These are phyloP conservation scores for Tinamus major DNA, from an alignment of 2,797 vertebrate genomes.

Conservation along the genomic window DNA sequence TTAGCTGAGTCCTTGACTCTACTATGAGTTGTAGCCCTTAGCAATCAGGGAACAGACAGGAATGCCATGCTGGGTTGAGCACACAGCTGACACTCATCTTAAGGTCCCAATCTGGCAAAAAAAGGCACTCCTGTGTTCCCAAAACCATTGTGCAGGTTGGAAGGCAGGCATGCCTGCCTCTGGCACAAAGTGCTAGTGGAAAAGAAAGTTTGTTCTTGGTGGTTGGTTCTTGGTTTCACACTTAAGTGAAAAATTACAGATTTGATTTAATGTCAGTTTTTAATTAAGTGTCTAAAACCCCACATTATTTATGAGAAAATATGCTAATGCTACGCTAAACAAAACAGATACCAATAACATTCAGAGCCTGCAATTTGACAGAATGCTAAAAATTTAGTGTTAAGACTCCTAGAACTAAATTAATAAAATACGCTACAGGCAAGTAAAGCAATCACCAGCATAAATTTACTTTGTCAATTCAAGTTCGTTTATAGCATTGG, in stretches of 20 bases:
- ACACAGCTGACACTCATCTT: too few relatives aligned
- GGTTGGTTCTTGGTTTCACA: too few relatives aligned
- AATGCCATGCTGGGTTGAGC: too few relatives aligned
- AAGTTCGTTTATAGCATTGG: not conserved
- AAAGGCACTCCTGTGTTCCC: too few relatives aligned
- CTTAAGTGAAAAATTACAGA: not conserved
- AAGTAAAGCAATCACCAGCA: not conserved
- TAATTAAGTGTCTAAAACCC: not conserved
- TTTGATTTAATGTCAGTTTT: not conserved
- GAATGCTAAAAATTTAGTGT: not conserved
- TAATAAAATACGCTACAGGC: not conserved
- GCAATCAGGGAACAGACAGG: too few relatives aligned
- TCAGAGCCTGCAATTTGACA: not conserved
- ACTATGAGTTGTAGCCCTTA: too few relatives aligned
- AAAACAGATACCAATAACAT: not conserved
- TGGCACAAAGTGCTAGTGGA: not conserved
- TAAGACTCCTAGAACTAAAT: not conserved
- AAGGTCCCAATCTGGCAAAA: too few relatives aligned
- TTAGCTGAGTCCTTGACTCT: too few relatives aligned
- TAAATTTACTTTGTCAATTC: not conserved
- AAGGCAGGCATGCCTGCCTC: not conserved
- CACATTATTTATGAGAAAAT: not conserved
- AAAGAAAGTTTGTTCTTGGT: not conserved
- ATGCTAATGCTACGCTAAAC: not conserved
- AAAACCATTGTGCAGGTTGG: too few relatives aligned